Evolutionary conservation across 2,888 invertebrate genomes (phyloP).

Genomic region (Halictus ligatus): DNA sequence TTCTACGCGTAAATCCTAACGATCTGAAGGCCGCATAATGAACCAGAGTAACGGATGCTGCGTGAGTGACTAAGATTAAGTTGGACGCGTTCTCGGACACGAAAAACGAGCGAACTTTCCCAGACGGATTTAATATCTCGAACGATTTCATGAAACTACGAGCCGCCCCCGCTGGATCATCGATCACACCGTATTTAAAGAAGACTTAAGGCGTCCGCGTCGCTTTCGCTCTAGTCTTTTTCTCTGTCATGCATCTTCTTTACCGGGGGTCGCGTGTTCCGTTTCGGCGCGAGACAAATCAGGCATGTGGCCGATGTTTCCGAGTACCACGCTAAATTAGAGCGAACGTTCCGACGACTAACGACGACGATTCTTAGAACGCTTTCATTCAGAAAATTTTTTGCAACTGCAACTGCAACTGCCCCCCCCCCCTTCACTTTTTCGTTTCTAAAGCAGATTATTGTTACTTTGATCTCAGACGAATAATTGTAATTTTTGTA

Average conservation of each 20-base stretch:
- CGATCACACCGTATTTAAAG: constrained; percentile 60
- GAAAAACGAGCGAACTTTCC: constrained; percentile 9
- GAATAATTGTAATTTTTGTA: too few relatives aligned
- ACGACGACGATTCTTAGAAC: not conserved
- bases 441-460: not conserved
- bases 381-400: not conserved
- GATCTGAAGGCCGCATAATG: not conserved
- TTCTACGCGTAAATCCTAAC: not conserved
- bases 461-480: not conserved
- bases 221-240: not conserved
- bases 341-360: constrained; percentile 11
- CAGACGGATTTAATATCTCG: constrained; percentile 20
- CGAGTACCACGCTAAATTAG: constrained; percentile 47
- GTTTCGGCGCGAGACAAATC: constrained; percentile 39
- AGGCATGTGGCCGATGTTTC: constrained; percentile 30
- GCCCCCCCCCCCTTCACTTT: not conserved
- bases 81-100: not conserved
- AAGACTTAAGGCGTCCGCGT: constrained; percentile 38
- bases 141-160: constrained; percentile 20
- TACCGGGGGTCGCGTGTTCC: constrained; percentile 21
- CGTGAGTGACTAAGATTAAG: not conserved
- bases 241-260: constrained; percentile 34
- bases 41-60: not conserved
- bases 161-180: constrained; percentile 40
- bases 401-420: too few relatives aligned